phyloP scores from a whole-genome alignment of 2,888 invertebrate genomes.

The Oligia strigilis region DNA sequence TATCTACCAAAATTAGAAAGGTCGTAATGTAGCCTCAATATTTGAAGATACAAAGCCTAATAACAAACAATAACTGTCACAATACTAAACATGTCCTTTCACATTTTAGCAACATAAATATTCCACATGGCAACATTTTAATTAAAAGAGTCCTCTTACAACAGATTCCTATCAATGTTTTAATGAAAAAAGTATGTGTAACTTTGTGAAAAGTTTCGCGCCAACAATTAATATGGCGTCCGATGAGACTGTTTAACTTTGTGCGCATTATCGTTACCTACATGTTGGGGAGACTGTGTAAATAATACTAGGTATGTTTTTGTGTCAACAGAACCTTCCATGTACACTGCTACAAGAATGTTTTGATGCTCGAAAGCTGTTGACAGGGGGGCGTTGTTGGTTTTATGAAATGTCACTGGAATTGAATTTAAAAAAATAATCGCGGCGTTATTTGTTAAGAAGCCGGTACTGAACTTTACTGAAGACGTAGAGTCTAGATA shows the following conservation, averaged over 20 bases:
- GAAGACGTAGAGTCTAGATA: neutral
- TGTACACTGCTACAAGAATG: neutral
- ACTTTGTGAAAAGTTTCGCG: slow-evolving; percentile 42
- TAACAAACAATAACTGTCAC: neutral
- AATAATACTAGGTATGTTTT: neutral
- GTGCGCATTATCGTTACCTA: slow-evolving; percentile 6
- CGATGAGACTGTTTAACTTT: slow-evolving; percentile 24
- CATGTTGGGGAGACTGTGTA: neutral
- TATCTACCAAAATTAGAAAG: neutral
- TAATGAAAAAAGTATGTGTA: slow-evolving; percentile 54
- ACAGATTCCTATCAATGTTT: slow-evolving; percentile 39
- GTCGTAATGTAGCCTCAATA: neutral
- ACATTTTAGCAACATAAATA: neutral
- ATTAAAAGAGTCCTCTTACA: slow-evolving; percentile 39
- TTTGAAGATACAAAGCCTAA: neutral
- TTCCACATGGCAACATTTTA: slow-evolving; percentile 24
- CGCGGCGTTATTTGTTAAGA: neutral
- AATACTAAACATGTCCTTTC: neutral
- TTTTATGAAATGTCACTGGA: neutral
- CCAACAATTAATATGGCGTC: slow-evolving; percentile 44
- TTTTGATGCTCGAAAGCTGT: neutral
- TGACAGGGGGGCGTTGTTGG: too few species aligned
- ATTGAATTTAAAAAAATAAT: neutral
- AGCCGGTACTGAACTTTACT: neutral
- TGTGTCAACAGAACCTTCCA: neutral